A percentile compares a stretch with the other conserved stretches of the same genome.
Evolutionary conservation across 2,797 vertebrate species (phyloP).

Genomic region (Odontamblyopus rebecca): DNA sequence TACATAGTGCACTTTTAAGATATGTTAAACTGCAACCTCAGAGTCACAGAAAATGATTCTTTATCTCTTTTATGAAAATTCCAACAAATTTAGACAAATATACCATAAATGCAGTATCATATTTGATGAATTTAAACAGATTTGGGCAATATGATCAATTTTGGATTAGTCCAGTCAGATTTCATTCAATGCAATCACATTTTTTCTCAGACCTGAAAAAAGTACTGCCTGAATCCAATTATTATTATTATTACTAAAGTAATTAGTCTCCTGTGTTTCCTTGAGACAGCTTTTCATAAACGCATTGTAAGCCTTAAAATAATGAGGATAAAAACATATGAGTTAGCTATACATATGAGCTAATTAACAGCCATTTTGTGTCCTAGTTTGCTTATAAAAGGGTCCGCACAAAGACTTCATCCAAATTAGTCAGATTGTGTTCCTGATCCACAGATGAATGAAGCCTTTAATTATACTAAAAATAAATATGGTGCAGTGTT

Average conservation of each 20-base stretch:
- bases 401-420: neutral
- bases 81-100: neutral
- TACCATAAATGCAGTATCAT: neutral
- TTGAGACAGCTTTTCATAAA: too few relatives aligned
- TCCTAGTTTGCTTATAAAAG: neutral
- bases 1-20: too few relatives aligned
- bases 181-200: too few relatives aligned
- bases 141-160: neutral
- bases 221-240: neutral
- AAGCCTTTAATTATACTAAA: neutral
- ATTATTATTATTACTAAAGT: neutral
- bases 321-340: neutral
- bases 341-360: neutral
- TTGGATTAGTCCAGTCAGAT: too few relatives aligned
- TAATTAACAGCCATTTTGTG: neutral
- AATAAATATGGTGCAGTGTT: neutral
- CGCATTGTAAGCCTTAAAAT: neutral
- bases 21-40: too few relatives aligned
- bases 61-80: neutral
- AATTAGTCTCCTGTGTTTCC: too few relatives aligned
- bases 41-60: constrained; percentile 25
- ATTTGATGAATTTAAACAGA: neutral
- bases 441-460: neutral
- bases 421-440: too few relatives aligned
- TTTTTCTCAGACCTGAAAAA: constrained; percentile 1